Conservation (phyloP, 2,888 invertebrate genomes). For the Ophonus ardosiacus region DNA sequence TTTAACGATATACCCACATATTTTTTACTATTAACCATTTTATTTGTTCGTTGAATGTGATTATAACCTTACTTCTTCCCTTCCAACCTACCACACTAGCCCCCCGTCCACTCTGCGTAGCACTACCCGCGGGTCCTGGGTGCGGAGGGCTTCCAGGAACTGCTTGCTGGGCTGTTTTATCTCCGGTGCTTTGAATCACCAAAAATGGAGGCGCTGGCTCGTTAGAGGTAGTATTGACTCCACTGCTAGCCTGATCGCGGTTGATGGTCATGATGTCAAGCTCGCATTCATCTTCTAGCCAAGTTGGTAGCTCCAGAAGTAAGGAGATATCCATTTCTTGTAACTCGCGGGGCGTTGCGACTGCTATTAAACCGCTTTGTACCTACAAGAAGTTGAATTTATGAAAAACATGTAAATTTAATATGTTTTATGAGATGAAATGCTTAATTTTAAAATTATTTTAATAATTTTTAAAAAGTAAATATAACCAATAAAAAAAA, state of each 20-base stretch:
- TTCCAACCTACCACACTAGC: slow-evolving; percentile 87
- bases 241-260: slow-evolving; percentile 83
- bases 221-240: slow-evolving; percentile 74
- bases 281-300: slow-evolving; percentile 98
- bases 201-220: slow-evolving; percentile 85
- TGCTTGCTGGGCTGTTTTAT: slow-evolving; percentile 76
- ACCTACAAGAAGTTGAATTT: slow-evolving; percentile 76
- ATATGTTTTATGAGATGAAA: not conserved
- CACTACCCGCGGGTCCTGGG: slow-evolving; percentile 80
- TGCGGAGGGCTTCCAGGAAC: slow-evolving; percentile 82
- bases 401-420: too few species aligned
- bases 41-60: slow-evolving; percentile 5
- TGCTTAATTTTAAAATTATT: not conserved
- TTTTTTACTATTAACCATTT: not conserved
- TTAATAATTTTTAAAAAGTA: too few species aligned
- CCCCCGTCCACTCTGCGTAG: slow-evolving; percentile 90
- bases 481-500: too few species aligned
- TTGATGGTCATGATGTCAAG: slow-evolving; percentile 93
- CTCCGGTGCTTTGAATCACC: slow-evolving; percentile 87
- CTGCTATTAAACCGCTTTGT: slow-evolving; percentile 88
- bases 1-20: too few species aligned
- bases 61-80: slow-evolving; percentile 5
- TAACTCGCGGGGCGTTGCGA: slow-evolving; percentile 97
- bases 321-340: slow-evolving; percentile 98
- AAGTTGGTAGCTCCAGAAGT: slow-evolving; percentile 91